phyloP scores from a whole-genome alignment of 2,113 vertebrate genomes.

The Poecile atricapillus region DNA sequence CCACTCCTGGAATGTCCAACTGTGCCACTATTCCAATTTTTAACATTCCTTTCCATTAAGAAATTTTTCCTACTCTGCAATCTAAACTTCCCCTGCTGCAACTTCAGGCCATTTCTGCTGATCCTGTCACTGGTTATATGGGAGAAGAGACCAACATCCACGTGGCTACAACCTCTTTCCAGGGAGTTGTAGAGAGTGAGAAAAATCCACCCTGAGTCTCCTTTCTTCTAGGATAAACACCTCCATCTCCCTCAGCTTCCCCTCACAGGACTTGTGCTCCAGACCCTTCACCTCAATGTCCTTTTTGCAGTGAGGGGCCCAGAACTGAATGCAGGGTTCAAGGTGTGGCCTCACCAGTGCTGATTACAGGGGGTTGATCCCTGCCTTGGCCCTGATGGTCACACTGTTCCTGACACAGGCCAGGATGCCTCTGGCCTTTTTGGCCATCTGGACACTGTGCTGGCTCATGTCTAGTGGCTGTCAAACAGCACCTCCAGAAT shows the following conservation, averaged over 20 bases:
- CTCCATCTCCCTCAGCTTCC: neutral
- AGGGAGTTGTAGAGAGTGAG: fast-evolving
- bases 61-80: neutral
- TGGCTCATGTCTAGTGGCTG: neutral
- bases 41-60: neutral
- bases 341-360: fast-evolving
- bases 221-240: neutral
- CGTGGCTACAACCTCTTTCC: fast-evolving
- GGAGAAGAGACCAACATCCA: neutral
- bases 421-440: neutral
- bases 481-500: neutral
- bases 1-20: neutral
- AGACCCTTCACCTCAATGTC: neutral
- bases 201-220: neutral
- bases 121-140: neutral
- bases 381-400: neutral
- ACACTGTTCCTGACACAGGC: neutral
- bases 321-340: neutral
- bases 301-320: neutral
- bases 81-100: neutral
- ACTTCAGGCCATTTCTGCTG: neutral
- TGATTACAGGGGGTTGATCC: fast-evolving
- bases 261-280: neutral
- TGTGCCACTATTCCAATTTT: neutral
- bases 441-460: too few species aligned